Evolutionary conservation across 2,888 invertebrate genomes (phyloP).

Genomic region (Sialis lutaria): DNA sequence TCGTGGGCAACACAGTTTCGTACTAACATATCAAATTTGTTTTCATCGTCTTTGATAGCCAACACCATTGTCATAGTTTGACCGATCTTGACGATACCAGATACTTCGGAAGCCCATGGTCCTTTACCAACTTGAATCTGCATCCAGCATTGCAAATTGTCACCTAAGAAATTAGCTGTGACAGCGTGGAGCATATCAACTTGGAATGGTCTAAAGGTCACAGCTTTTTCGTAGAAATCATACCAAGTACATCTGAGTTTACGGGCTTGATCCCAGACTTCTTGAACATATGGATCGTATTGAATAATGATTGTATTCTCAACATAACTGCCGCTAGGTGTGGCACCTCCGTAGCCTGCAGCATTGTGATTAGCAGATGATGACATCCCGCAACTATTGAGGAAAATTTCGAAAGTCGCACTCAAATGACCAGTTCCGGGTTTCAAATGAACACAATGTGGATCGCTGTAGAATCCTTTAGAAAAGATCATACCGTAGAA

Average conservation of each 20-base stretch:
- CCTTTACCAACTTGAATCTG: constrained; percentile 93
- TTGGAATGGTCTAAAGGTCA: constrained; percentile 88
- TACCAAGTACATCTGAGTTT: constrained; percentile 90
- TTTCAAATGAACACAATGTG: constrained; percentile 80
- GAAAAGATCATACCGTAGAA: constrained; percentile 95
- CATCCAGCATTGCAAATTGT: constrained; percentile 95
- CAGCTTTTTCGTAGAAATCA: constrained; percentile 89
- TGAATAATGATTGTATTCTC: constrained; percentile 91
- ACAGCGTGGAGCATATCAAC: constrained; percentile 92
- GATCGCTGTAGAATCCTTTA: constrained; percentile 82
- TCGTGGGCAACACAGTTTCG: constrained; percentile 90
- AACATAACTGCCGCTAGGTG: constrained; percentile 83
- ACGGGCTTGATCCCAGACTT: constrained; percentile 90
- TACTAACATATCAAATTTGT: constrained; percentile 90
- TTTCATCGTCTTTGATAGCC: constrained; percentile 89
- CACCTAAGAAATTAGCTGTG: constrained; percentile 87
- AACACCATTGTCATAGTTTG: constrained; percentile 96
- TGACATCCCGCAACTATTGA: constrained; percentile 86
- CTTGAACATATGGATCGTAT: constrained; percentile 87
- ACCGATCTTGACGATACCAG: constrained; percentile 88
- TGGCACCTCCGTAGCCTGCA: constrained; percentile 68
- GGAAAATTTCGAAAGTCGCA: constrained; percentile 84
- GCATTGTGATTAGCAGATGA: constrained; percentile 82
- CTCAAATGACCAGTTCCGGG: constrained; percentile 81
- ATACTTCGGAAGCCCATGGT: constrained; percentile 94